These are phyloP conservation scores for Nephrocerus scutellatus DNA, from an alignment of 2,888 invertebrate genomes.

Conservation along the genomic window DNA sequence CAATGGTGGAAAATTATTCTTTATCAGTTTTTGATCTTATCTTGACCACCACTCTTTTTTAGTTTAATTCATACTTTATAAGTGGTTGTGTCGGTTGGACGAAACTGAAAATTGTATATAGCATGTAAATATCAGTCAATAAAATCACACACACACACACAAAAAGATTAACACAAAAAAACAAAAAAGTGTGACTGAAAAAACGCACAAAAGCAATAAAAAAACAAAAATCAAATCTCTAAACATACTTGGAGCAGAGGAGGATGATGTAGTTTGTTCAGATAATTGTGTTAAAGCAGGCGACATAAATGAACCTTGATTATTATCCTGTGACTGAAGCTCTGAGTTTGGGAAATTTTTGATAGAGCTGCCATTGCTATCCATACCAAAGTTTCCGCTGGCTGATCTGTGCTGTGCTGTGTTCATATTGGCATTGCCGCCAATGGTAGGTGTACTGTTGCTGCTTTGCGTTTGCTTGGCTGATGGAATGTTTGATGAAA, in stretches of 20 bases:
- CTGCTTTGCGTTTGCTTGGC: constrained; percentile 14
- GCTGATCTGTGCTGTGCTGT: constrained; percentile 8
- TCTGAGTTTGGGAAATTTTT: constrained; percentile 41
- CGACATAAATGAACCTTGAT: constrained; percentile 45
- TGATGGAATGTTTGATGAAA: constrained; percentile 31
- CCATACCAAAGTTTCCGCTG: constrained; percentile 39
- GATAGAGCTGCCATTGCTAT: constrained; percentile 35
- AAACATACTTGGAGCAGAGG: constrained; percentile 29
- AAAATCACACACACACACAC: too few relatives aligned
- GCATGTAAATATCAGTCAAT: too few relatives aligned
- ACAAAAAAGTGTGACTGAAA: too few relatives aligned
- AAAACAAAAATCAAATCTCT: too few relatives aligned
- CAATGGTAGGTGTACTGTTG: background rate
- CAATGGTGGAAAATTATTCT: too few relatives aligned
- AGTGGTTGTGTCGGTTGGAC: too few relatives aligned
- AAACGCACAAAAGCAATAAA: constrained; percentile 8
- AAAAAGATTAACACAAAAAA: constrained; percentile 7
- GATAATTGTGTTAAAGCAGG: constrained; percentile 36
- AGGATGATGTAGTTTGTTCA: constrained; percentile 27
- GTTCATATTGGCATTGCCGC: constrained; percentile 15
- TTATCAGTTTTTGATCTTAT: too few relatives aligned
- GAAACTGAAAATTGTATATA: too few relatives aligned
- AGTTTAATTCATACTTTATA: too few relatives aligned
- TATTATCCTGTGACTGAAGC: constrained; percentile 35
- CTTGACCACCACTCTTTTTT: too few relatives aligned